Base-by-base conservation (phyloP, 2,797 vertebrate species). In the Premnoplex brunnescens region DNA sequence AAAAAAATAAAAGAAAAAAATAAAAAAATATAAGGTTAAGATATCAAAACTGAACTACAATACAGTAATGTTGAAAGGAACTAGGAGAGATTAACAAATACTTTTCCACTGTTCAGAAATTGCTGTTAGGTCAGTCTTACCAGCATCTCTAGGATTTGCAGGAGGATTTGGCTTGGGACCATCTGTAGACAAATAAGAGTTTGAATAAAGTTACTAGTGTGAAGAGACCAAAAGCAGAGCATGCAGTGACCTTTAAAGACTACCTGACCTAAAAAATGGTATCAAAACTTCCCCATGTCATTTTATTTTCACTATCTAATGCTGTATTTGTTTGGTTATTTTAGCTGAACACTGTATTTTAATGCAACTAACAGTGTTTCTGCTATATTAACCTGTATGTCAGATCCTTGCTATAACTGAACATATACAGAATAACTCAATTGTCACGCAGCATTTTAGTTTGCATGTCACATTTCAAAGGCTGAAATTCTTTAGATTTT, bases 111-210 rank as follows among this genome's bases (percentile, higher is more conserved):
- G 9, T 67, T 92, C 36, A 88, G 46, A 85, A 73, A 91, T 66
- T 82, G 88, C 76, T 88, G 80, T 91, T 95, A 63, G 41, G 60
- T 82, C 59, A 58, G 64, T 80, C 85, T 96, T 95, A 89, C 77
- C 94, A 48, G 85, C 17, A 28, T 72, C 82, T 76, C 46, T 85
- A 56, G 96, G 96, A 30, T 77, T 81, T 74, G 78, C 4, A 82
- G 95, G 34, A 3, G 56, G 27, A 69, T 16, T 19, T 51, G 93
- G 82, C 22, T 66, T 95, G 48, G 72, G 17, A 37, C 51, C 69
- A 83, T 30, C 97, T 96, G 62, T 12, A 77, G 21, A 69, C 36
- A 89, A 91, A 43, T 3, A 41, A 79, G 15, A 39, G 44, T 63
- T 34, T 74, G 34, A 88, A 86, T 41, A 59, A 93, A 91, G 24